Evolutionary conservation across 92 coral and sea anemone genomes (phyloP), one percentile per base, ranked within the genome.

Genomic region (Palythoa grandiflora): DNA sequence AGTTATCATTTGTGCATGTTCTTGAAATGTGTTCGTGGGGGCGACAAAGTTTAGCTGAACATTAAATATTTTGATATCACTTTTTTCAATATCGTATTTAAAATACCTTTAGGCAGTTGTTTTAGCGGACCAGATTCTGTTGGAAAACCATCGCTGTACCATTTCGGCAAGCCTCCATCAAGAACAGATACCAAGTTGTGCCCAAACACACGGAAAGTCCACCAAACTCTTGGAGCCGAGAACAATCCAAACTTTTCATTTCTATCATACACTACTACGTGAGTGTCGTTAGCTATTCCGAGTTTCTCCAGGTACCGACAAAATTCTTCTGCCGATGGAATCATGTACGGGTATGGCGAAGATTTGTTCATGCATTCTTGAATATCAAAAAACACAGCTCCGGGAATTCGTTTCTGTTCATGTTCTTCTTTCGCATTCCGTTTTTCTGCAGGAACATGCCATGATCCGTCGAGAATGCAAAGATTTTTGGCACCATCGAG

Each of bases 151-250:
- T 88, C 95, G 10, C 89, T 92, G 40, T 91, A 79, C 99, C 99
- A 96, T 63, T 93, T 92, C 1, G 90, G 93, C 51, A 96, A 90
- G 44, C 99, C 99, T 14, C 99, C 99, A 79, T 96, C 94, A 66
- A 96, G 77, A 65, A 96, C 94, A 47, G 99, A 96, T 52, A 96
- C 96, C 40, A 83, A 88, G 44, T 93, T 90, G 91, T 96, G 99
- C 15, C 99, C 99, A 60, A 96, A 95, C 77, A 91, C 93, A 14
- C 99, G 98, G 61, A 96, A 87, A 9, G 91, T 96, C 99, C 98
- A 96, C 99, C 99, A 96, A 5, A 95, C 94, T 39, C 99, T 92
- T 14, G 99, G 99, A 20, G 98, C 93, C 8, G 99, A 96, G 85
- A 96, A 96, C 38, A 96, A 39, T 0, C 98, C 96, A 84, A 88